Percentiles rank a stretch among this genome's conserved stretches.
Evolutionary conservation across 37 sponge, comb jelly and placozoan genomes (phyloP).

Genomic region (Agelas oroides): DNA sequence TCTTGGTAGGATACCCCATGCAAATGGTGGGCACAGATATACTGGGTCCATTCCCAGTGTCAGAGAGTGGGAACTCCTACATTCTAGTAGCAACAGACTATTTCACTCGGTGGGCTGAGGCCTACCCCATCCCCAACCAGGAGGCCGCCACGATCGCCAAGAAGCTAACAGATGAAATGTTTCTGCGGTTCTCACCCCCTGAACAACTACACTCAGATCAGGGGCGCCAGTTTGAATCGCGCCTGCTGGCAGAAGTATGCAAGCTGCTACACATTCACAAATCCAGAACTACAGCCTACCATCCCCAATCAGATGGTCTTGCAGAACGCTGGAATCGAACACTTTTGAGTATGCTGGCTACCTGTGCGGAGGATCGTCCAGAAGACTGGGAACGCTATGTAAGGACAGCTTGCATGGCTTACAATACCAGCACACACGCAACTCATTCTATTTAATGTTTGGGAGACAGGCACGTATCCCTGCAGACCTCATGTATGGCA

Average conservation of each 20-base stretch:
- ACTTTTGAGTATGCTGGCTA: constrained; percentile 38
- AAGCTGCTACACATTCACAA: constrained; percentile 15
- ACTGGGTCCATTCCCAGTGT: constrained; percentile 22
- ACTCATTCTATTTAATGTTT: constrained; percentile 50
- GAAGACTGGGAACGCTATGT: constrained; percentile 15
- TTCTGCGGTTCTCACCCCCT: constrained; percentile 23
- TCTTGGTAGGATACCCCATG: constrained; percentile 10
- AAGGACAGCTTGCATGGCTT: constrained; percentile 26
- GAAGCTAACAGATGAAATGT: constrained; percentile 13
- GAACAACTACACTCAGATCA: constrained; percentile 45
- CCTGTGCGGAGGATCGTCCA: background rate
- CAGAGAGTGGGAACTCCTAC: constrained; percentile 21
- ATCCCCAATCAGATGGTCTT: constrained; percentile 32
- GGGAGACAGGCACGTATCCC: constrained; percentile 47
- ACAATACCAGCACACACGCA: constrained; percentile 33
- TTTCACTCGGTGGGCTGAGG: constrained; percentile 38
- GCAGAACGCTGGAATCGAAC: constrained; percentile 42
- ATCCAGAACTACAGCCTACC: constrained; percentile 38
- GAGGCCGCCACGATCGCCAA: constrained; percentile 27
- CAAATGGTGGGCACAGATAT: constrained; percentile 33
- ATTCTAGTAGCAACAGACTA: constrained; percentile 32
- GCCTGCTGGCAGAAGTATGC: background rate
- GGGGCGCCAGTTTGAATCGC: constrained; percentile 31
- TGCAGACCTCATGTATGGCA: constrained; percentile 28
- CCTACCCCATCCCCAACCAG: constrained; percentile 38